Base-by-base conservation (phyloP, 2,888 invertebrate species). In the Nemoura dubitans region DNA sequence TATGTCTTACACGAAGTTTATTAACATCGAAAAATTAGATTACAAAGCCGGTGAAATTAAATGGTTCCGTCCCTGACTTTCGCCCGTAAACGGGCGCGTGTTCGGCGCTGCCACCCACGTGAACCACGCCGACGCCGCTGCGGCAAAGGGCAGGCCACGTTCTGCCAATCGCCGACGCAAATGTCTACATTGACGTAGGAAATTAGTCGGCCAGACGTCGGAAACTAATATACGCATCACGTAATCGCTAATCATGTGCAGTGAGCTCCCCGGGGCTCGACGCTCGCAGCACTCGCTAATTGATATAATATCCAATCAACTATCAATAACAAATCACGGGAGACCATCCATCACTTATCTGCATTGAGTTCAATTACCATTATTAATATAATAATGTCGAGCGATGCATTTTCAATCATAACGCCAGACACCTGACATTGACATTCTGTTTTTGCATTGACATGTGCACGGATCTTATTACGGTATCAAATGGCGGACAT, bases 281-380 rank as follows among this genome's bases (percentile, higher is more conserved):
- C 2, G 5, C 26, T 2, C 28, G 78, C 36, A 36, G 6, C 25
- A 14, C 25, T 21, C 59, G 28, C 3, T 78, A 78, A 78, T 78
- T 78, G 78, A 78, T 78, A 27, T 27, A 26, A 78, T 78, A 78
- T 78, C 27, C 78, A 78, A 78, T 78, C 78, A 78, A 27, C 78
- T 78, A 78, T 78, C 27, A 26, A 78, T 78, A 27, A 59, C 59
- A 21, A 2, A 59, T 59, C 59, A 59, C 59, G 16, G 14, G 59
- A 59, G 59, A 3, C 14, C 59, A 59, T 59, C 59, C 14, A 59
- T 59, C 59, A 59, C 59, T 59, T 59, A 59, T 59, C 59, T 59
- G 21, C 59, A 59, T 59, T 59, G 3, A 59, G 16, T 59, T 59
- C 59, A 59, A 59, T 59, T 59, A 59, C 59, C 59, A 59, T 14